Base-by-base conservation (phyloP, 2,888 invertebrate genomes). In the Torymus aiolomorphi region DNA sequence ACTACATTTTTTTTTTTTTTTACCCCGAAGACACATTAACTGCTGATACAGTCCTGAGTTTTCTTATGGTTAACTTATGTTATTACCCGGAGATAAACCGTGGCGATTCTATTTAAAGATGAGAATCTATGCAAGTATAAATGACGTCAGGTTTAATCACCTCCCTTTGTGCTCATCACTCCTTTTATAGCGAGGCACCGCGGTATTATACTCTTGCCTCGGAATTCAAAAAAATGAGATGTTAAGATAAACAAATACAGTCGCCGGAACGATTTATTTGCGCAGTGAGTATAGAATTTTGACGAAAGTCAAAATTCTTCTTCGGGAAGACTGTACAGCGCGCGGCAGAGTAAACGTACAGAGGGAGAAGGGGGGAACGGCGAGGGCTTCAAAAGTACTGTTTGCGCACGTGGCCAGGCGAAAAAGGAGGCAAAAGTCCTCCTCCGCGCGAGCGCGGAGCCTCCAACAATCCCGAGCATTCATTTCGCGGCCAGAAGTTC, bases 401-500 rank as follows among this genome's bases (percentile, higher is more conserved):
- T 78, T 78, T 73, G 67, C 57, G 51, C 78, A 73, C 78, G 73
- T 78, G 78, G 73, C 63, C 49, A 54, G 20, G 16, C 61, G 61
- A 62, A 78, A 74, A 74, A 62, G 57, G 52, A 70, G 18, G 65
- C 69, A 65, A 70, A 74, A 70, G 24, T 69, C 49, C 51, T 63
- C 24, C 42, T 42, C 42, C 42, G 42, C 42, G 42, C 5, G 31
- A 3, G 42, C 69, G 62, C 74, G 13, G 56, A 20, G 31, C 69
- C 67, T 62, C 67, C 67, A 74, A 80, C 77, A 77, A 80, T 80
- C 69, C 42, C 54, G 18, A 31, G 73, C 70, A 80, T 80, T 80
- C 77, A 80, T 69, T 77, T 80, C 76, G 67, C 52, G 56, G 76
- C 67, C 61, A 24, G 31, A 73, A 72, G 62, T 76, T 80, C 72